A percentile compares a stretch with the other conserved stretches of the same genome.
Conservation (phyloP, 2,888 invertebrate genomes). For the Heterodera filipjevi region DNA sequence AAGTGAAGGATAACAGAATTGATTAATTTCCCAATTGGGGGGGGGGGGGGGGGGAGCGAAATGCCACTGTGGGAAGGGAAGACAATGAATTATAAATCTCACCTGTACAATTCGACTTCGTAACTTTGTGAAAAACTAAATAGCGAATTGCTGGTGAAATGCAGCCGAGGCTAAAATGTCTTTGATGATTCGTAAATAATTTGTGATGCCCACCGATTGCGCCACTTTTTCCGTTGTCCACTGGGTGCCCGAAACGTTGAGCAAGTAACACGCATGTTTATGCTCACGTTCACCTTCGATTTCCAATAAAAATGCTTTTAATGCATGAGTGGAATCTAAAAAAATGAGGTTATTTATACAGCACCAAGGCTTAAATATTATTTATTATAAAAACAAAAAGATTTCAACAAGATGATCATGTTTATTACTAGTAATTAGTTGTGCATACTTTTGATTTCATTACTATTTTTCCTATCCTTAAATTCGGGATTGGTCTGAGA, state of each 20-base stretch:
- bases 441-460: no score
- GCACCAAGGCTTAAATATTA: no score
- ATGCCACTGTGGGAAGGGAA: no score
- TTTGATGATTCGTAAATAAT: conserved; percentile 3
- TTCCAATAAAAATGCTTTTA: conserved; percentile 57
- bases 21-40: no score
- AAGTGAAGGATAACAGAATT: not conserved
- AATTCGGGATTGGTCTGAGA: no score
- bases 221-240: not conserved
- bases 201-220: conserved; percentile 10
- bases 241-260: conserved; percentile 55
- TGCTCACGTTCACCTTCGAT: conserved; percentile 49
- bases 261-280: conserved; percentile 55
- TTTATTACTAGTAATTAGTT: no score
- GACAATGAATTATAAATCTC: conserved; percentile 23
- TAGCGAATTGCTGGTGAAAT: conserved; percentile 57
- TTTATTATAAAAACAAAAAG: not conserved
- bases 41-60: no score
- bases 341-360: no score
- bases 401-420: no score
- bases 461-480: not conserved
- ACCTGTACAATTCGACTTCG: conserved; percentile 49
- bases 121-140: conserved; percentile 56
- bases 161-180: conserved; percentile 59
- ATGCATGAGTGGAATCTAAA: conserved; percentile 50